Evolutionary conservation across 2,888 invertebrate genomes (phyloP), one percentile per base, ranked within the genome.

Genomic region (Nymphalis c-album): DNA sequence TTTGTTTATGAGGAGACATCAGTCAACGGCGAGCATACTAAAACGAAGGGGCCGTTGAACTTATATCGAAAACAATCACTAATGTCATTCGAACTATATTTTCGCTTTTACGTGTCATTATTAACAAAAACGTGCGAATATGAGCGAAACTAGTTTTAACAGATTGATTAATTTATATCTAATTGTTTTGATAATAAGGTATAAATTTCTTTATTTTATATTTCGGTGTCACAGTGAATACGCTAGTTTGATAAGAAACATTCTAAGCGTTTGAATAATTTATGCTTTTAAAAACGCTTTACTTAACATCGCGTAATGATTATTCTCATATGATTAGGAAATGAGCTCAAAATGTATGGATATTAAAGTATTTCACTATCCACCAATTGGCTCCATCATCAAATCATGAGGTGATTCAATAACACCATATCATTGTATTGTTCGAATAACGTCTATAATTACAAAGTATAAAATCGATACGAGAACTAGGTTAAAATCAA

Each of bases 61-160:
- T 65, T 20, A 17, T 46, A 60, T 60, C 47, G 47, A 55, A 60
- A 66, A 55, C 65, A 18, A 66, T 60, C 45, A 60, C 18, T 26
- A 22, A 48, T 50, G 35, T 48, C 22, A 22, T 40, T 20, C 26
- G 17, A 22, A 45, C 8, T 53, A 60, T 53, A 53, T 60, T 65
- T 46, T 60, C 64, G 55, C 60, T 60, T 48, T 65, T 65, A 40
- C 10, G 10, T 40, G 35, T 16, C 18, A 57, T 31, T 18, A 57
- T 57, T 35, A 57, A n/a, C n/a, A 10, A 57, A 57, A 10, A 8
- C 5, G 5, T 53, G 17, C 7, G 16, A 26, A 26, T 53, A 26
- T 5, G 26, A 53, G 7, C 53, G 16, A 13, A 22, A 26, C 5
- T 53, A 48, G 17, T 53, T 16, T 2, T 4, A 7, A 26, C 16